Conservation (phyloP, 2,797 vertebrate genomes). For the Schizothorax lantsangensis region DNA sequence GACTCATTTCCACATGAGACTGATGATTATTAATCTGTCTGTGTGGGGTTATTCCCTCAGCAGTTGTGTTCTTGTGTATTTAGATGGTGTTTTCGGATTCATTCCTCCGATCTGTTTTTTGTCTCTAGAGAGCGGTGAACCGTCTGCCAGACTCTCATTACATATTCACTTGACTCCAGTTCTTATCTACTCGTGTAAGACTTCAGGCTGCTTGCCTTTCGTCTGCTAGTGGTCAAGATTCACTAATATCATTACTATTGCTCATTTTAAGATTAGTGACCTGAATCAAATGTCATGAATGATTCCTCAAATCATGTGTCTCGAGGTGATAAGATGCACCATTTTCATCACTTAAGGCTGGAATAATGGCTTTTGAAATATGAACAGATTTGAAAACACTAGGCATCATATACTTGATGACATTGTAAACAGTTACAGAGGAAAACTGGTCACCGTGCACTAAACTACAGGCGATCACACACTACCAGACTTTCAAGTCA, state of each 20-base stretch:
- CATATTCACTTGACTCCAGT: slow-evolving; percentile 43
- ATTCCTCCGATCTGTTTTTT: background rate
- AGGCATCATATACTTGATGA: background rate
- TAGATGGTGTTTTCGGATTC: background rate
- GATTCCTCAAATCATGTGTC: background rate
- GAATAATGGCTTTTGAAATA: background rate
- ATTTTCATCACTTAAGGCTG: background rate
- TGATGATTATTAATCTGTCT: background rate
- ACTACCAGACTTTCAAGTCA: too few species aligned
- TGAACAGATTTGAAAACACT: background rate
- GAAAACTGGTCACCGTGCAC: background rate
- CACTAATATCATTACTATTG: background rate
- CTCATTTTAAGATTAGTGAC: background rate
- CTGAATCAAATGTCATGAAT: background rate
- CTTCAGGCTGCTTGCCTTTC: slow-evolving; percentile 25
- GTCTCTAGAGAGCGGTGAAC: slow-evolving; percentile 12
- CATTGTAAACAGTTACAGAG: background rate
- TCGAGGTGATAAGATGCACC: background rate
- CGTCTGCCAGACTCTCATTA: slow-evolving; percentile 43
- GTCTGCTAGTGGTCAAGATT: background rate
- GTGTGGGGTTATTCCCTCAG: slow-evolving; percentile 39
- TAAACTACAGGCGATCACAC: background rate
- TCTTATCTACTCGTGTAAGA: slow-evolving; percentile 43
- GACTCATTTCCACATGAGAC: background rate
- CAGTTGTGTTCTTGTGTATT: slow-evolving; percentile 34